phyloP scores from a whole-genome alignment of 2,888 invertebrate species.

The Azorinus chamasolen region DNA sequence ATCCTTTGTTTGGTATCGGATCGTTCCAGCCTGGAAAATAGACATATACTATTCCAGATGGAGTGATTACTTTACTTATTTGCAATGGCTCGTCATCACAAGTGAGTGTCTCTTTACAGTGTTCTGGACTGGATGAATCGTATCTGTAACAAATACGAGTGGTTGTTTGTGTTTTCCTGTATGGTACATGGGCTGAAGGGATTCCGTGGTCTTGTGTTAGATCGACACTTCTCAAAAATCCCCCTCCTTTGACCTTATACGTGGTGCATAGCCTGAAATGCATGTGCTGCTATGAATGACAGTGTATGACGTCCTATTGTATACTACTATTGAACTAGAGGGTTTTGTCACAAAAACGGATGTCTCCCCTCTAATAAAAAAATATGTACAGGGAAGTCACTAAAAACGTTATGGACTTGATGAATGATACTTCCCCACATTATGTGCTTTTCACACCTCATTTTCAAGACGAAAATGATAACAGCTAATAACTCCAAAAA shows the following conservation, averaged over 20 bases:
- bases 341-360: too few relatives aligned
- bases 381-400: too few relatives aligned
- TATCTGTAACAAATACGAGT: constrained; percentile 19
- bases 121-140: constrained; percentile 2
- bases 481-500: too few relatives aligned
- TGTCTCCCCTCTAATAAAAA: too few relatives aligned
- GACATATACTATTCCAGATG: background rate
- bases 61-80: background rate
- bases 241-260: constrained; percentile 19
- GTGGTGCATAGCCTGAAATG: constrained; percentile 16
- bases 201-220: background rate
- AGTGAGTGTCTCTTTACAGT: background rate
- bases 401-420: too few relatives aligned
- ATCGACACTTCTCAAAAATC: constrained; percentile 2
- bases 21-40: constrained; percentile 13
- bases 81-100: background rate
- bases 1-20: background rate
- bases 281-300: too few relatives aligned
- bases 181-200: constrained; percentile 3
- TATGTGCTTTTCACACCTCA: too few relatives aligned
- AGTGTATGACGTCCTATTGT: too few relatives aligned
- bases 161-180: constrained; percentile 10
- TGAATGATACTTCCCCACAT: too few relatives aligned
- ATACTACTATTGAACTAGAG: too few relatives aligned
- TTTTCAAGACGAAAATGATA: too few relatives aligned